These are phyloP conservation scores for Erinaceus europaeus DNA, from an alignment of 2,113 vertebrate species.

Conservation along the genomic window DNA sequence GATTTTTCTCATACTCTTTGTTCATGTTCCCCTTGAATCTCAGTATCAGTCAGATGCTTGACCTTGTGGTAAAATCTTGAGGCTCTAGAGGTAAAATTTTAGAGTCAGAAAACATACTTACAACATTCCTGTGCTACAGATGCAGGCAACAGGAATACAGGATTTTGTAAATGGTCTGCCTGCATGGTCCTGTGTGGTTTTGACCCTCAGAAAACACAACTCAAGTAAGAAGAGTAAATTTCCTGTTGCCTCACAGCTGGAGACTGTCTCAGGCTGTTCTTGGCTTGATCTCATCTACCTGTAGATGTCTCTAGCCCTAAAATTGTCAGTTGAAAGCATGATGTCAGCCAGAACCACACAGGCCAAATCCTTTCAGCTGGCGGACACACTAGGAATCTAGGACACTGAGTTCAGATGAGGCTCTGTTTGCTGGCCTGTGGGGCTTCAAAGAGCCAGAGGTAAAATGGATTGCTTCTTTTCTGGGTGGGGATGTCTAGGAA, in stretches of 20 bases:
- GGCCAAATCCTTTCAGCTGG: neutral
- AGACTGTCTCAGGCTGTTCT: neutral
- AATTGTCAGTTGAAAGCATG: slow-evolving; percentile 5
- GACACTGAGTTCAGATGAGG: neutral
- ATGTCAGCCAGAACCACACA: neutral
- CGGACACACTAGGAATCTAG: neutral
- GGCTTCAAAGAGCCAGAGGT: slow-evolving; percentile 18
- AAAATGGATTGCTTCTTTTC: slow-evolving; percentile 6
- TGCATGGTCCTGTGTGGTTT: neutral
- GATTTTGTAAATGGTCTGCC: neutral
- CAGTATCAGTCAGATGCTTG: neutral
- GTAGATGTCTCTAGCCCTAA: neutral
- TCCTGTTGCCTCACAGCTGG: neutral
- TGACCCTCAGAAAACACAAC: neutral
- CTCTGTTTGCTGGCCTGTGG: neutral
- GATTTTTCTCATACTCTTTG: neutral
- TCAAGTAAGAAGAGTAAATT: neutral
- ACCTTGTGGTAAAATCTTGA: neutral
- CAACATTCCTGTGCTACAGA: neutral
- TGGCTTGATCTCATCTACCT: neutral
- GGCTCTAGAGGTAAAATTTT: neutral
- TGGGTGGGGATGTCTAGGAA: neutral
- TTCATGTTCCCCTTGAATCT: neutral
- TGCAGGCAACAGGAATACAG: neutral
- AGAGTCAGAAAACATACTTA: slow-evolving; percentile 12